These are phyloP conservation scores for Magallana angulata DNA, from an alignment of 1,140 invertebrate genomes.

Conservation along the genomic window DNA sequence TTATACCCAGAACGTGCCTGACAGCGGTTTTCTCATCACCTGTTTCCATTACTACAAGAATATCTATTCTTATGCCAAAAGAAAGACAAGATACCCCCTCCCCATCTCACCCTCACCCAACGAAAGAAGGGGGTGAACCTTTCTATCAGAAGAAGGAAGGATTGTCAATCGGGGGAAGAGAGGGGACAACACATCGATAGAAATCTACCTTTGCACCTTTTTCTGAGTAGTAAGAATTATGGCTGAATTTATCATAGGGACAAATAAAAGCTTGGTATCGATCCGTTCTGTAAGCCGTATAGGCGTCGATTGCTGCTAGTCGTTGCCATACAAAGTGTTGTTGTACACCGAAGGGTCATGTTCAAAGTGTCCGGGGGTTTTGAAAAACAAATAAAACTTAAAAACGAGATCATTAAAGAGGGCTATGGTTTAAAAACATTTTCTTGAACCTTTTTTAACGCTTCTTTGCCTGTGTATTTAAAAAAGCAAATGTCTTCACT, in stretches of 20 bases:
- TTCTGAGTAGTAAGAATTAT: slow-evolving; percentile 14
- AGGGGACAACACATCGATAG: neutral
- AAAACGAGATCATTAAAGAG: slow-evolving; percentile 18
- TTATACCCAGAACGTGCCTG: neutral
- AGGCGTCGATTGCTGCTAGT: neutral
- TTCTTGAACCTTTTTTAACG: slow-evolving; percentile 3
- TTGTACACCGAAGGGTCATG: neutral
- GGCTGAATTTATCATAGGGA: slow-evolving; percentile 16
- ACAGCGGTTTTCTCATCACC: neutral
- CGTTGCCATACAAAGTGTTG: neutral
- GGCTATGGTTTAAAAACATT: slow-evolving; percentile 33
- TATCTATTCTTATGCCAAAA: neutral
- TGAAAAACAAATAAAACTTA: slow-evolving; percentile 32
- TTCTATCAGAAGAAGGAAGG: neutral
- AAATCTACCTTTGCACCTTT: slow-evolving; percentile 27
- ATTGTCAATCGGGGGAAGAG: neutral
- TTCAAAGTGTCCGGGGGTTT: slow-evolving; percentile 18
- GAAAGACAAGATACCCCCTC: neutral
- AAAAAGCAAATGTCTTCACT: too few relatives aligned
- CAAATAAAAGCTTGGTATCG: slow-evolving; percentile 16
- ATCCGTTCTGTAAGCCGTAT: neutral
- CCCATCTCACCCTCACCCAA: neutral
- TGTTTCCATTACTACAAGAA: neutral
- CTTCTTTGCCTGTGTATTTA: neutral
- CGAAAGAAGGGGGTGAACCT: neutral